phyloP scores from a whole-genome alignment of 2,797 vertebrate genomes.

The Cirrhinus molitorella region DNA sequence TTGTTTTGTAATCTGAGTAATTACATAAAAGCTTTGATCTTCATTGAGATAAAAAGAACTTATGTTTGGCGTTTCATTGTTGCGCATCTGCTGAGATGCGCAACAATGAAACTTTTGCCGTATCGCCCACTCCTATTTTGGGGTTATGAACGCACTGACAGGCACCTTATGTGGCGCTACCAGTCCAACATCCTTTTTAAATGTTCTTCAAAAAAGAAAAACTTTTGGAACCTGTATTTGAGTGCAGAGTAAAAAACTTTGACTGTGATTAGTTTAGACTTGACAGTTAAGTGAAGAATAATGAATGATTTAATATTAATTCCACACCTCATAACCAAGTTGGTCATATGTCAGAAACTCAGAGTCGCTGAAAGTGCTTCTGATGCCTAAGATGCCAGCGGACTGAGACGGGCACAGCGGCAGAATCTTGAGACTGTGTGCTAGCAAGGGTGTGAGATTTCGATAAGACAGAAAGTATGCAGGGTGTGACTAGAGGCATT shows the following conservation, averaged over 20 bases:
- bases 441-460: slow-evolving; percentile 30
- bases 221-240: neutral
- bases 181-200: too few relatives aligned
- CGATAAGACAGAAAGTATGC: slow-evolving; percentile 13
- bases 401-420: slow-evolving; percentile 58
- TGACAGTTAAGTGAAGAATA: neutral
- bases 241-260: neutral
- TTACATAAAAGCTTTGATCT: neutral
- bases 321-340: neutral
- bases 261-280: neutral
- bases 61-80: neutral
- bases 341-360: neutral
- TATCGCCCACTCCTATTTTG: too few relatives aligned
- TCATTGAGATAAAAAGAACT: neutral
- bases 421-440: slow-evolving; percentile 28
- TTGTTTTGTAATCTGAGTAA: neutral
- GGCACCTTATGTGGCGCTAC: too few relatives aligned
- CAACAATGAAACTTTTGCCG: too few relatives aligned
- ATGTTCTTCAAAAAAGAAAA: neutral
- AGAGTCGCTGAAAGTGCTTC: neutral
- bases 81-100: neutral
- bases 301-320: slow-evolving; percentile 1
- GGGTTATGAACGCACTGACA: too few relatives aligned
- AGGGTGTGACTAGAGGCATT: slow-evolving; percentile 16
- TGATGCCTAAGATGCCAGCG: neutral